A percentile compares a stretch with the other conserved stretches of the same genome.
Conservation (phyloP, 2,797 vertebrate genomes). For the Cryptoblepharus egeriae region DNA sequence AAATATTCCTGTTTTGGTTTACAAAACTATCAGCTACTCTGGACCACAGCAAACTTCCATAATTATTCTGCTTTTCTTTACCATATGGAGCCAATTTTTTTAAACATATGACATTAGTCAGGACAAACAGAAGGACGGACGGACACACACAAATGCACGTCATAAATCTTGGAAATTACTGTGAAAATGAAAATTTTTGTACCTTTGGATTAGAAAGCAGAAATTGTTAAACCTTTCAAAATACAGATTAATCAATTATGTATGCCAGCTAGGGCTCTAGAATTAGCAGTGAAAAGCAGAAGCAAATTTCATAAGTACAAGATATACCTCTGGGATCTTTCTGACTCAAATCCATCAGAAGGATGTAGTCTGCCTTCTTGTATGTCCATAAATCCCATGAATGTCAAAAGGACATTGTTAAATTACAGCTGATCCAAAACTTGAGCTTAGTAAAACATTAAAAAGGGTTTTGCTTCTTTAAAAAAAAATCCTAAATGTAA, state of each 20-base stretch:
- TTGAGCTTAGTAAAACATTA: constrained; percentile 48
- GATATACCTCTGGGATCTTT: constrained; percentile 71
- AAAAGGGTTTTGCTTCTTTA: background rate
- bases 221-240: constrained; percentile 70
- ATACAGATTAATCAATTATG: constrained; percentile 76
- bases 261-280: constrained; percentile 73
- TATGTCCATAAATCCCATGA: constrained; percentile 68
- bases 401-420: constrained; percentile 73
- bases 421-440: constrained; percentile 59
- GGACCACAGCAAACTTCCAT: background rate
- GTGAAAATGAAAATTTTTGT: constrained; percentile 62
- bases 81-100: constrained; percentile 50
- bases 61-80: constrained; percentile 42
- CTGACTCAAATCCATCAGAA: constrained; percentile 68
- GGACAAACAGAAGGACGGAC: too few species aligned
- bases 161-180: constrained; percentile 61
- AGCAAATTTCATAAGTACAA: constrained; percentile 70
- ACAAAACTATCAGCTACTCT: constrained; percentile 8
- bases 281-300: constrained; percentile 68
- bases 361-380: constrained; percentile 64
- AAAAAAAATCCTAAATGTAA: constrained; percentile 50
- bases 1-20: constrained; percentile 44
- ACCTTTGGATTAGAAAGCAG: constrained; percentile 66
- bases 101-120: constrained; percentile 43
- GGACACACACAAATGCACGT: constrained; percentile 44